Conservation (phyloP, 2,797 vertebrate genomes). For the Etheostoma nigrum region DNA sequence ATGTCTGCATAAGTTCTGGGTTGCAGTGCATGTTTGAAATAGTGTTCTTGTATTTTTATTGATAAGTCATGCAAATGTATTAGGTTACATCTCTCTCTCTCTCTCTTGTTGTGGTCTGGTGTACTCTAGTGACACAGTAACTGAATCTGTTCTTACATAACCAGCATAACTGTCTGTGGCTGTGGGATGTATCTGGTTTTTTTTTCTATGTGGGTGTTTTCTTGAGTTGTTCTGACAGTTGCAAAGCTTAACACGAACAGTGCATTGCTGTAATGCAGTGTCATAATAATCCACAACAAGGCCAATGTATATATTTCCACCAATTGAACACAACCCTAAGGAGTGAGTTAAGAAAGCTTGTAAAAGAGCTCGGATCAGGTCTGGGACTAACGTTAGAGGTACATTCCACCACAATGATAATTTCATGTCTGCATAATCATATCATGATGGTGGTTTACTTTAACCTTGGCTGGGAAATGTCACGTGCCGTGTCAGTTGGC, state of each 20-base stretch:
- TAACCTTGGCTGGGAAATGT: slow-evolving; percentile 1
- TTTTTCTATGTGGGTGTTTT: neutral
- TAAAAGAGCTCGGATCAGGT: neutral
- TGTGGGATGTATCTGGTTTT: slow-evolving; percentile 6
- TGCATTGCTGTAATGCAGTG: neutral
- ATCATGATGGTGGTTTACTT: neutral
- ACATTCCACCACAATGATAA: neutral
- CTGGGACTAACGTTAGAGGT: neutral
- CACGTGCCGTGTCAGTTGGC: slow-evolving; percentile 47
- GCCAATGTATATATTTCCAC: neutral
- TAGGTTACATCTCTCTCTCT: slow-evolving; percentile 1
- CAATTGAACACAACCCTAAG: neutral
- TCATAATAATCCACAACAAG: neutral
- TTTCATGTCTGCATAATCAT: neutral
- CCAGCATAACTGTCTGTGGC: slow-evolving; percentile 45
- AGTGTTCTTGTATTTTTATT: neutral
- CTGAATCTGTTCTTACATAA: slow-evolving; percentile 62
- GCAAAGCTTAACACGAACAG: neutral
- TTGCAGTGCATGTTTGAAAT: too few species aligned
- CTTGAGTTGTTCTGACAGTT: neutral
- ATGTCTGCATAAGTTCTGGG: too few species aligned
- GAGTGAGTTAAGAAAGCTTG: neutral
- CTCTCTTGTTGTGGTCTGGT: slow-evolving; percentile 31
- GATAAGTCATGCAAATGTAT: slow-evolving; percentile 6
- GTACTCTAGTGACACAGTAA: slow-evolving; percentile 42